Percentiles rank a stretch among this genome's conserved stretches.
Evolutionary conservation across 2,113 vertebrate species (phyloP).

Genomic region (Cheilinus undulatus): DNA sequence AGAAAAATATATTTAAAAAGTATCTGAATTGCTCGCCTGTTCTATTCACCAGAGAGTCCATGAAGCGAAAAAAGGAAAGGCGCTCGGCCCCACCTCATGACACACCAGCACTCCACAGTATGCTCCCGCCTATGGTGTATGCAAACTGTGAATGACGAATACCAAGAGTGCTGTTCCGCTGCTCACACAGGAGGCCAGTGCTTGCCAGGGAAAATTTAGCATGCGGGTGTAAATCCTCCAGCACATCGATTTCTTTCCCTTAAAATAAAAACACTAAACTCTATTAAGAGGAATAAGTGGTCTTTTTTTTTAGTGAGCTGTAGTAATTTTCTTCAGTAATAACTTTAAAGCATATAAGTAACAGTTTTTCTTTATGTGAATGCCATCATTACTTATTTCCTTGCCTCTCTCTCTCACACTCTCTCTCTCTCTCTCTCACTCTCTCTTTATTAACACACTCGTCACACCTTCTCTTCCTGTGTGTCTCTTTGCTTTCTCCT

Average conservation of each 20-base stretch:
- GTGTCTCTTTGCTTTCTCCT: slow-evolving; percentile 43
- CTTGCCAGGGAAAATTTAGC: slow-evolving; percentile 58
- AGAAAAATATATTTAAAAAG: not conserved
- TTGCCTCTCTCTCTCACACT: not conserved
- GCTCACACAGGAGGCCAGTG: slow-evolving; percentile 56
- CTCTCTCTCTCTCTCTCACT: not conserved
- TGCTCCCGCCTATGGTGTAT: slow-evolving; percentile 64
- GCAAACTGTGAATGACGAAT: slow-evolving; percentile 74
- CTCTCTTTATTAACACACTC: not conserved
- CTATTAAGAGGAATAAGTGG: slow-evolving; percentile 1
- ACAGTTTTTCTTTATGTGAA: not conserved
- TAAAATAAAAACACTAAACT: slow-evolving; percentile 15
- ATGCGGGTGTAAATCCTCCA: slow-evolving; percentile 42
- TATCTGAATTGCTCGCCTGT: slow-evolving; percentile 13
- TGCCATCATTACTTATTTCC: not conserved
- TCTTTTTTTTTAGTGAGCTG: not conserved
- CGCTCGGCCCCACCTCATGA: slow-evolving; percentile 59
- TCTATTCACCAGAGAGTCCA: slow-evolving; percentile 49
- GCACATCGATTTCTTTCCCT: slow-evolving; percentile 29
- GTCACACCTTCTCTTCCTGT: slow-evolving; percentile 9
- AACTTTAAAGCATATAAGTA: not conserved
- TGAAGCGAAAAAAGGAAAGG: slow-evolving; percentile 47
- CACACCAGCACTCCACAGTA: slow-evolving; percentile 49
- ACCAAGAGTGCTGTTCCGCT: slow-evolving; percentile 49
- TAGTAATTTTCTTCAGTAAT: slow-evolving; percentile 17